Evolutionary conservation across 2,888 invertebrate species (phyloP), one percentile per base, ranked within the genome.

Genomic region (Cantharis nigra): DNA sequence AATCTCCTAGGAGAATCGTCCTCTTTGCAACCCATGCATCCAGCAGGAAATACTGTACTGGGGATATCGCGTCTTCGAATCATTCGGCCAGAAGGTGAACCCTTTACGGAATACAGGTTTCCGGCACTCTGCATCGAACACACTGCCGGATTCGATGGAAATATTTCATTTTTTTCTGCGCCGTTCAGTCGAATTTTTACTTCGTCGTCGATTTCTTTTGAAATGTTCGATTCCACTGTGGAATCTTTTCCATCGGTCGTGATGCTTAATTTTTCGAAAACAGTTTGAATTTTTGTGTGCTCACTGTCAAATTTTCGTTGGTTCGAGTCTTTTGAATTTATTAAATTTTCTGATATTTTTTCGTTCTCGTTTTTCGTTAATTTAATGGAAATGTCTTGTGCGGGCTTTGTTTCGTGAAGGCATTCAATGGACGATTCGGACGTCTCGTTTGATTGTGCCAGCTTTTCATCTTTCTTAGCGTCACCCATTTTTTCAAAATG

Each of bases 41-140:
- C 85, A 9, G 77, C 82, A 7, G 85, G 85, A 77, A 85, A 85
- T n/a, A 84, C 82, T 62, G 74, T 83, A 65, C 83, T 84, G 62
- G 76, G 71, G 13, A 80, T 81, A 71, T 83, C 83, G 5, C 70
- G 62, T 20, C 74, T 71, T 14, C 70, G 65, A 33, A 14, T 33
- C 76, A 82, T 77, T 70, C 80, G 80, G 2, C 82, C 49, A 2
- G 77, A 72, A 9, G 78, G 69, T 0, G 74, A 64, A 11, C 74
- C 74, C 14, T 26, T 26, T 3, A 74, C 70, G 3, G 76, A 74
- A 65, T 65, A 76, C 10, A 76, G 10, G 26, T 67, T 74, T 16
- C 18, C 30, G 30, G 71, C 10, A 65, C 64, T 75, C 63, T 69
- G 30, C 20, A 20, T 64, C 4, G 18, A 1, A 13, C 13, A 10